Evolutionary conservation across 64 coral and sea anemone species (phyloP).

Genomic region (Hydrozoanthus tunicans): DNA sequence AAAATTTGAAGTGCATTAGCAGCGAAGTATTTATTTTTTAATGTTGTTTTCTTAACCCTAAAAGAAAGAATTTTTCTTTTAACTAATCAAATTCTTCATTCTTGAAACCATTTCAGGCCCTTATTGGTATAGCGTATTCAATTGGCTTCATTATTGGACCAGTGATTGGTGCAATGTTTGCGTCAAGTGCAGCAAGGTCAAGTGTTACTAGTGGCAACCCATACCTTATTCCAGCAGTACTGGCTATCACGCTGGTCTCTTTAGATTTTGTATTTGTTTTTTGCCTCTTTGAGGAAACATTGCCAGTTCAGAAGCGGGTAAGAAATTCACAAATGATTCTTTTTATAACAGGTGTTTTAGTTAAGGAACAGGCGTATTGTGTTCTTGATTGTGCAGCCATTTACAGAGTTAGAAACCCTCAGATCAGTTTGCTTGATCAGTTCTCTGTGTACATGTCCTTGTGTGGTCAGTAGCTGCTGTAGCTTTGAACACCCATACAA

Average conservation of each 20-base stretch:
- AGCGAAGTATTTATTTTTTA: too few species aligned
- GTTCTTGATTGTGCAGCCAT: too few species aligned
- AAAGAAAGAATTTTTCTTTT: too few species aligned
- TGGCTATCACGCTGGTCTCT: constrained; percentile 73
- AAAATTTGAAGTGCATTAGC: too few species aligned
- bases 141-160: constrained; percentile 98
- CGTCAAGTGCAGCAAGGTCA: constrained; percentile 77
- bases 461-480: too few species aligned
- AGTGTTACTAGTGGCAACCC: constrained; percentile 63
- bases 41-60: too few species aligned
- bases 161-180: constrained; percentile 94
- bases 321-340: background rate
- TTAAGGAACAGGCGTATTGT: too few species aligned
- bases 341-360: background rate
- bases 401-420: too few species aligned
- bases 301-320: constrained; percentile 60
- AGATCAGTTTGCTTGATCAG: too few species aligned
- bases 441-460: too few species aligned
- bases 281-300: constrained; percentile 55
- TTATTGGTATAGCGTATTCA: constrained; percentile 93
- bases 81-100: background rate
- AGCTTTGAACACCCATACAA: too few species aligned
- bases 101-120: constrained; percentile 64
- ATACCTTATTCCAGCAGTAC: constrained; percentile 75
- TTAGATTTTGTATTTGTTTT: constrained; percentile 69